Percentiles rank a stretch among this genome's conserved stretches.
Conservation (phyloP, 2,797 vertebrate genomes). For the Ctenochaetus hawaiiensis region DNA sequence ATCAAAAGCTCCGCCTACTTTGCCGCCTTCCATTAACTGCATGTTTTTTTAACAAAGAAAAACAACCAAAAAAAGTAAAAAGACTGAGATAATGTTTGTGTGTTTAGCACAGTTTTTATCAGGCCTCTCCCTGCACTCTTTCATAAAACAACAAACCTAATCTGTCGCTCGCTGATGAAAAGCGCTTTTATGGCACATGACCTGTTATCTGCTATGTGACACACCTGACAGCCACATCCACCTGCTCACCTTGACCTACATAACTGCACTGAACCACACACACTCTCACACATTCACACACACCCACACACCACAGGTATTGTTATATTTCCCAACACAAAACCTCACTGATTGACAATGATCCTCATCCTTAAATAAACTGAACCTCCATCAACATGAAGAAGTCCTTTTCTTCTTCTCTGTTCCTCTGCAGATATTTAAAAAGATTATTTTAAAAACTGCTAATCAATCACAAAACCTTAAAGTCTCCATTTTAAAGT, state of each 20-base stretch:
- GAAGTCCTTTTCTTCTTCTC: neutral
- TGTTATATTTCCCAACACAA: neutral
- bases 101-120: conserved; percentile 9
- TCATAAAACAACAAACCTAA: conserved; percentile 58
- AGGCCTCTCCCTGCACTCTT: conserved; percentile 28
- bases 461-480: neutral
- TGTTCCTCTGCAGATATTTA: neutral
- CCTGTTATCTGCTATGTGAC: conserved; percentile 49
- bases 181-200: conserved; percentile 58
- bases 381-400: neutral
- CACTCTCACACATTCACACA: conserved; percentile 9
- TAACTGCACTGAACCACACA: conserved; percentile 21
- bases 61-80: neutral
- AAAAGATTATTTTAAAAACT: neutral
- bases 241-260: conserved; percentile 67
- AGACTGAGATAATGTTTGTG: conserved; percentile 2
- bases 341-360: neutral
- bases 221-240: conserved; percentile 45
- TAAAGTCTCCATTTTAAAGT: too few species aligned
- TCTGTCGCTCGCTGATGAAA: conserved; percentile 57
- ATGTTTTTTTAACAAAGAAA: too few species aligned
- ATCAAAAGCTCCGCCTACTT: neutral
- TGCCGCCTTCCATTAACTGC: neutral
- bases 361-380: neutral
- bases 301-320: neutral